A percentile compares a stretch with the other conserved stretches of the same genome.
Conservation (phyloP, 2,888 invertebrate genomes). For the Euplexia lucipara region DNA sequence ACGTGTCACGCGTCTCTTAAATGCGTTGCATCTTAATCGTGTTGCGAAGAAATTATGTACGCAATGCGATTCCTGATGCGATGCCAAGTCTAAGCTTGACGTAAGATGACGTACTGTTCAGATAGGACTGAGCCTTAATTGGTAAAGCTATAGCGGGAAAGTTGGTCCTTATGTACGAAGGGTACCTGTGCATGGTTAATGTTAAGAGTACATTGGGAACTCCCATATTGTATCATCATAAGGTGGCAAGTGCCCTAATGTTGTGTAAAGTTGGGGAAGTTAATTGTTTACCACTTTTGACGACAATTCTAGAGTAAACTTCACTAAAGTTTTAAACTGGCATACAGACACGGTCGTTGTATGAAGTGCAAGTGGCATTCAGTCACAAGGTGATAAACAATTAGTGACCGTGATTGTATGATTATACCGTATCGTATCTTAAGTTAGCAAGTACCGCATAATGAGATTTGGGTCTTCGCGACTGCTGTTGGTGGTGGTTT, state of each 20-base stretch:
- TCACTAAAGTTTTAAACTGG: too few relatives aligned
- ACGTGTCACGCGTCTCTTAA: not conserved
- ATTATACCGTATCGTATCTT: slow-evolving; percentile 37
- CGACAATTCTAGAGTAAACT: too few relatives aligned
- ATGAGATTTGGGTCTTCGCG: slow-evolving; percentile 21
- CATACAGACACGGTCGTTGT: too few relatives aligned
- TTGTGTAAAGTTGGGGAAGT: too few relatives aligned
- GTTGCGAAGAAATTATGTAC: slow-evolving; percentile 28
- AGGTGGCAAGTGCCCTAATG: slow-evolving; percentile 42
- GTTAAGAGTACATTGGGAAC: slow-evolving; percentile 43
- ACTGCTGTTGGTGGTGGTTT: slow-evolving; percentile 48
- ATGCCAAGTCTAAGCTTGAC: slow-evolving; percentile 14
- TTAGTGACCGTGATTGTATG: slow-evolving; percentile 8
- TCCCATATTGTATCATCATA: slow-evolving; percentile 43
- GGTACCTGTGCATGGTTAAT: slow-evolving; percentile 26
- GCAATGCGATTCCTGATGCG: slow-evolving; percentile 27
- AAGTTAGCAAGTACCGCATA: slow-evolving; percentile 45
- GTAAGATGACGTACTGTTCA: not conserved
- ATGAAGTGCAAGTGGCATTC: too few relatives aligned
- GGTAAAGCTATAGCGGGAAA: slow-evolving; percentile 17
- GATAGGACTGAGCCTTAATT: slow-evolving; percentile 8
- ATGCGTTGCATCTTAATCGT: slow-evolving; percentile 29
- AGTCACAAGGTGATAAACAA: too few relatives aligned
- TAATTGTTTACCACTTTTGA: too few relatives aligned
- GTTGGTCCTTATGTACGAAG: slow-evolving; percentile 40